Base-by-base conservation (phyloP, 2,888 invertebrate species). In the Agrochola lychnidis region DNA sequence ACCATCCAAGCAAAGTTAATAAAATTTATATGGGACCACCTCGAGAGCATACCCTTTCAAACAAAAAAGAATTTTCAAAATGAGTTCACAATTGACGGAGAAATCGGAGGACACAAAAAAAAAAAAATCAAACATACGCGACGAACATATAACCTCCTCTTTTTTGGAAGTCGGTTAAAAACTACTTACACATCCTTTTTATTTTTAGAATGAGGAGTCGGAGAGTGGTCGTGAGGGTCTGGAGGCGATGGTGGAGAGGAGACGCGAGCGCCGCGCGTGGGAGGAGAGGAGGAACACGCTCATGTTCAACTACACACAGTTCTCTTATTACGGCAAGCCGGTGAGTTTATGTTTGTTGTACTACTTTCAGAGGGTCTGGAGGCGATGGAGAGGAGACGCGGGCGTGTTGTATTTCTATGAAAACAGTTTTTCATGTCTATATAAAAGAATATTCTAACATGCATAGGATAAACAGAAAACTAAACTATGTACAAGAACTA, bases 261-360 rank as follows among this genome's bases (percentile, higher is more conserved):
- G 98, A 78, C 96, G 98, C 76, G 98, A 98, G 90, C 96, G 97
- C 81, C 97, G 98, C 80, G 96, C 97, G 36, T 99, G 99, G 99
- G 98, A 98, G 91, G 98, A 98, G 88, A 98, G 98, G 69, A 97
- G 99, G 73, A 97, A 98, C 90, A 98, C 98, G 73, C 97, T 99
- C 70, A 97, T 99, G 96, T 99, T 99, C 92, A 98, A 99, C 88
- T 99, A 99, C 92, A 98, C 98, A 71, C 99, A 99, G 93, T 99
- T 98, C 92, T 98, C 98, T 71, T 99, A 98, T 91, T 99, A 98
- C 92, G 98, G 98, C 4, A 98, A 98, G 91, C 98, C 98, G 22
- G 98, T 98, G 93, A 94, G 97, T 88, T 19, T 14, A 25, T 53
- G 4, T 12, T 56, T n/a, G 14, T 14, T 57, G 57, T 57, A 57